Evolutionary conservation across 2,797 vertebrate genomes (phyloP), one percentile per base, ranked within the genome.

Genomic region (Xenops minutus): DNA sequence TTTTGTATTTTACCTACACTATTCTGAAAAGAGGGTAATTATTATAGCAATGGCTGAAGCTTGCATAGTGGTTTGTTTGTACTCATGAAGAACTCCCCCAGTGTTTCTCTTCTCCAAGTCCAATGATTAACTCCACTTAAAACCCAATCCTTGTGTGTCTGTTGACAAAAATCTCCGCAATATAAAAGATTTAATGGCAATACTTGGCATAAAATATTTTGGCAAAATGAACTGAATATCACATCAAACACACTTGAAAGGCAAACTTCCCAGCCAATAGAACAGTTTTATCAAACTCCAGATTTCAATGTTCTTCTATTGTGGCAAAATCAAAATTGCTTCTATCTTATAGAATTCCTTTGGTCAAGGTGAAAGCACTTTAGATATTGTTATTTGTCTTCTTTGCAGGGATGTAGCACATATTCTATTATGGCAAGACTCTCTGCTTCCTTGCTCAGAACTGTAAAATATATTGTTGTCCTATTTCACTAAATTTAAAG

Each of bases 41-140:
- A 94, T 91, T 95, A 91, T 1, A 64, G 61, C 93, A 94, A 89
- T 72, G 92, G 79, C 79, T 87, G 80, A 97, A 80, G 63, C 54
- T 81, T 95, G 59, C 66, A 36, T 36, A 82, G 66, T 71, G 62
- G 78, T 93, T 95, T 89, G 43, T 95, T 76, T 95, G 51, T 84
- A 5, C 49, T 84, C 92, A 76, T 88, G 61, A 94, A 80, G 58
- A 44, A 90, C 69, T 78, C 82, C 80, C 66, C 66, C 63, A 80
- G 52, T 84, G 94, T 85, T 92, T 91, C 91, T 92, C 49, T 96
- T 83, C 92, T 91, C 78, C 85, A 64, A 95, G 76, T 89, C 94
- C 78, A 94, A 36, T 90, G 78, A 96, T 95, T 97, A 97, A 95
- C 82, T 93, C 94, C 77, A 94, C 87, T 93, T 94, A 95, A 96